Evolutionary conservation across 2,888 invertebrate genomes (phyloP).

Genomic region (Dolichomitus sp.): DNA sequence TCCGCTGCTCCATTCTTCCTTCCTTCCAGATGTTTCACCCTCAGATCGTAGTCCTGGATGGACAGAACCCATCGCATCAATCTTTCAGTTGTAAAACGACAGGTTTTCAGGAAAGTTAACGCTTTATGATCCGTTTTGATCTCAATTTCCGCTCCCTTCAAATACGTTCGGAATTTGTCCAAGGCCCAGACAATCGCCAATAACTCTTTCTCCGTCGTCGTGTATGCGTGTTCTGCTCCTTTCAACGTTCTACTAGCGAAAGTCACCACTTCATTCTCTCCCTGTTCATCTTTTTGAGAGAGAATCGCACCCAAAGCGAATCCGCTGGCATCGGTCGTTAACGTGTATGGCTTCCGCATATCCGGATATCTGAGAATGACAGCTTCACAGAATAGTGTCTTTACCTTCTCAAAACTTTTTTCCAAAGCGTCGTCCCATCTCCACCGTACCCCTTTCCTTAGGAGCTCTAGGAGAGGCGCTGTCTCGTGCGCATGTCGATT

Average conservation of each 20-base stretch:
- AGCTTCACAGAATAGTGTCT: slow-evolving; percentile 6
- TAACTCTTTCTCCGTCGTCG: slow-evolving; percentile 46
- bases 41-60: slow-evolving; percentile 35
- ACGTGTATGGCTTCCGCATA: background rate
- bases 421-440: background rate
- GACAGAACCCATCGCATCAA: slow-evolving; percentile 29
- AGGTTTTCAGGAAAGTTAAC: slow-evolving; percentile 33
- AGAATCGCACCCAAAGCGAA: background rate
- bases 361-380: background rate
- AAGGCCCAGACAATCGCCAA: slow-evolving; percentile 35
- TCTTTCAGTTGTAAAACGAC: slow-evolving; percentile 14
- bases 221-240: slow-evolving; percentile 29
- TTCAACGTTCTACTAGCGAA: slow-evolving; percentile 11
- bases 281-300: background rate
- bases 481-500: background rate
- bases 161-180: slow-evolving; percentile 26
- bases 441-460: background rate
- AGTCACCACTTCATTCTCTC: background rate
- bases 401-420: background rate
- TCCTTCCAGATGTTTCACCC: slow-evolving; percentile 22
- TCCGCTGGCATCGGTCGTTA: background rate
- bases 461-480: background rate
- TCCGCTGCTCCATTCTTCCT: slow-evolving; percentile 22
- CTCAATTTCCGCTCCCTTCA: slow-evolving; percentile 28
- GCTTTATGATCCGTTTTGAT: slow-evolving; percentile 47